Evolutionary conservation across 2,113 vertebrate genomes (phyloP).

Genomic region (Mesocricetus auratus): DNA sequence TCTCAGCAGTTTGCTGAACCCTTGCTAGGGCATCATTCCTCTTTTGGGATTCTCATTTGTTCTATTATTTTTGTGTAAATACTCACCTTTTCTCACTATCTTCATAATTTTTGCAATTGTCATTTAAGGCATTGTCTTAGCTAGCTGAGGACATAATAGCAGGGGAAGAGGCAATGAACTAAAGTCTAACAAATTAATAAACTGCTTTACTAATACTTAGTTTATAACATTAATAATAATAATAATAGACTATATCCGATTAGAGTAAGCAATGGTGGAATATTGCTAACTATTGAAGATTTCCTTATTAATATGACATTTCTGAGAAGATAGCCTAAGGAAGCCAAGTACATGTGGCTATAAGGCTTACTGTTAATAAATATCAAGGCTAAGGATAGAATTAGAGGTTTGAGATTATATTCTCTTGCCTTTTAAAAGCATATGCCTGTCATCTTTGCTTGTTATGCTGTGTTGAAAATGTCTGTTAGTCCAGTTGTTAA

Average conservation of each 20-base stretch:
- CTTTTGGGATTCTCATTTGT: constrained; percentile 4
- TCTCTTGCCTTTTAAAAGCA: not conserved
- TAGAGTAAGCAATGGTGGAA: not conserved
- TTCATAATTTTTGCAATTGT: constrained; percentile 41
- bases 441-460: not conserved
- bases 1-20: constrained; percentile 42
- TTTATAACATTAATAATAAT: not conserved
- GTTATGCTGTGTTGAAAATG: not conserved
- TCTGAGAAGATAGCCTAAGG: constrained; percentile 1
- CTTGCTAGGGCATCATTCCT: not conserved
- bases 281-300: not conserved
- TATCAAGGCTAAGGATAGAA: not conserved
- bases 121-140: not conserved
- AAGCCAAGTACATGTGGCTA: not conserved
- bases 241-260: not conserved
- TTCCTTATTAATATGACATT: not conserved
- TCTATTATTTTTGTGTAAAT: constrained; percentile 55
- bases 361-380: not conserved
- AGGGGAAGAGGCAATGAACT: not conserved
- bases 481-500: not conserved
- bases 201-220: constrained; percentile 16
- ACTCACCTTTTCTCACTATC: not conserved
- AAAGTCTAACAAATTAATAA: constrained; percentile 16
- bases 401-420: constrained; percentile 12
- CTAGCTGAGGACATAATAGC: not conserved